phyloP scores from a whole-genome alignment of 2,113 vertebrate species.

The Scopus umbretta region DNA sequence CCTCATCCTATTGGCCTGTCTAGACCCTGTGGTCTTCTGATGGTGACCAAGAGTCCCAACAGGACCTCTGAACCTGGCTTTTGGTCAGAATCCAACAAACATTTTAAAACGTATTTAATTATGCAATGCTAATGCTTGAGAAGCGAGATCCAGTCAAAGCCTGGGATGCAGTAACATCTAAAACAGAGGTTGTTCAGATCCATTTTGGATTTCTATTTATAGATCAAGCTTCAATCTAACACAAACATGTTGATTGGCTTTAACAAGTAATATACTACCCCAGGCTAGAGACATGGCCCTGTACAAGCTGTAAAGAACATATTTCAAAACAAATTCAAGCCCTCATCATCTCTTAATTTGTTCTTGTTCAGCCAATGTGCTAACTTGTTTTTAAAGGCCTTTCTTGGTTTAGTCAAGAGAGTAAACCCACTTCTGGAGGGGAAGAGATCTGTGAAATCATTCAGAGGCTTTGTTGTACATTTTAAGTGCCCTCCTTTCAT shows the following conservation, averaged over 20 bases:
- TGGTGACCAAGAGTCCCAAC: not conserved
- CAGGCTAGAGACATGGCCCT: not conserved
- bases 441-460: not conserved
- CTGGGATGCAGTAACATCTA: not conserved
- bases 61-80: not conserved
- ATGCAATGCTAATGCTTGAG: not conserved
- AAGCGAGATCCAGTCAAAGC: not conserved
- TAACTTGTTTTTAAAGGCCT: not conserved
- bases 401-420: not conserved
- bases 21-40: not conserved
- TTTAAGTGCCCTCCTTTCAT: not conserved
- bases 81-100: not conserved
- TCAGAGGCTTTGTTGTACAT: not conserved
- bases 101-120: not conserved
- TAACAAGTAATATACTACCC: not conserved
- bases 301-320: not conserved
- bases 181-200: not conserved
- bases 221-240: not conserved
- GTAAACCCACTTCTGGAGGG: not conserved
- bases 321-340: conserved; percentile 12
- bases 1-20: not conserved
- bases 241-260: not conserved
- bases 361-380: not conserved
- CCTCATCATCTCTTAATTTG: not conserved
- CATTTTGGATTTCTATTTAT: not conserved